Evolutionary conservation across 2,797 vertebrate species (phyloP).

Genomic region (Phataginus tetradactyla): DNA sequence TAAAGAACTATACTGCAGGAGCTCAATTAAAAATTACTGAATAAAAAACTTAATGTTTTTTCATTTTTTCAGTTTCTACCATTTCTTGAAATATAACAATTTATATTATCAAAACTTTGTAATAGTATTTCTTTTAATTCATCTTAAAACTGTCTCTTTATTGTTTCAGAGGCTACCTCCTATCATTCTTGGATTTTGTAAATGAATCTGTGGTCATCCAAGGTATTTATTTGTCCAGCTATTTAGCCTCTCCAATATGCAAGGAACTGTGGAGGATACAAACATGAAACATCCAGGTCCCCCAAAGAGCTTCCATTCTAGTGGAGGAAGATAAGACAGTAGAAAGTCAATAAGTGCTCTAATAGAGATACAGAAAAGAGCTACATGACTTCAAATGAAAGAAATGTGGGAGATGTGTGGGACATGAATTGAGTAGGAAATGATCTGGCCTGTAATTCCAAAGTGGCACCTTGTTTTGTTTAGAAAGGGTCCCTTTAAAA

Average conservation of each 20-base stretch:
- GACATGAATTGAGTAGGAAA: background rate
- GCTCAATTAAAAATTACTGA: background rate
- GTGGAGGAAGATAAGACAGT: background rate
- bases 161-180: background rate
- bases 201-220: background rate
- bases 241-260: background rate
- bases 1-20: background rate
- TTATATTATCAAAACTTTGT: background rate
- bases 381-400: background rate
- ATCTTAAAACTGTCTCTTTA: background rate
- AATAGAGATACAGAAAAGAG: background rate
- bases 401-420: background rate
- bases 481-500: background rate
- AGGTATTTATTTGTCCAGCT: background rate
- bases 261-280: background rate
- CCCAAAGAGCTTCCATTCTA: background rate
- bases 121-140: background rate
- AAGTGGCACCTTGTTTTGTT: background rate
- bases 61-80: background rate
- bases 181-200: background rate
- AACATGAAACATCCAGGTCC: background rate
- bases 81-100: slow-evolving; percentile 8
- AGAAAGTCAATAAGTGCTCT: background rate
- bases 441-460: background rate
- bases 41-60: background rate